Evolutionary conservation across 2,797 vertebrate genomes (phyloP).

Genomic region (Karalla daura): DNA sequence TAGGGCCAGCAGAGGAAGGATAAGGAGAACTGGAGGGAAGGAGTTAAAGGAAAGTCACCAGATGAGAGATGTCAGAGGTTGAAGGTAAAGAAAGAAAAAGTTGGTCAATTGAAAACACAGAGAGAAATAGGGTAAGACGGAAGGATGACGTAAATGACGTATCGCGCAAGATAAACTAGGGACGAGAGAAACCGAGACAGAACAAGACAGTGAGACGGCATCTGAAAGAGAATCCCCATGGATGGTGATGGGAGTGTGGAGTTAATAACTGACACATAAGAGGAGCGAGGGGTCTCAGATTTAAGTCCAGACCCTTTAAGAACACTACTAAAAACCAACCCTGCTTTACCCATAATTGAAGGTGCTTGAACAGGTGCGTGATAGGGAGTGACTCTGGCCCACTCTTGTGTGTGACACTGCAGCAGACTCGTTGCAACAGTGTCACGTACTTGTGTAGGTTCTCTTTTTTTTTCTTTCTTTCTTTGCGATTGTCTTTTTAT

Average conservation of each 20-base stretch:
- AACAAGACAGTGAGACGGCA: constrained; percentile 30
- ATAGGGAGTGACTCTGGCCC: constrained; percentile 13
- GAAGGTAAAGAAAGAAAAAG: background rate
- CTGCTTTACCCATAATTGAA: constrained; percentile 17
- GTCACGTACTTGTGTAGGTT: constrained; percentile 17
- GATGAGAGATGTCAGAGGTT: too few relatives aligned
- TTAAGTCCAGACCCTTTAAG: constrained; percentile 31
- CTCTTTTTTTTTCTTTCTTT: constrained; percentile 20
- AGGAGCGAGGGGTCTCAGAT: constrained; percentile 43
- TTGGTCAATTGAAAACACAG: constrained; percentile 38
- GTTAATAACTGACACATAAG: constrained; percentile 58
- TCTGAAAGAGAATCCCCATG: constrained; percentile 32
- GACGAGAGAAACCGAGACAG: constrained; percentile 25
- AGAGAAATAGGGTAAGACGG: background rate
- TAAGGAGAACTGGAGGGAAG: constrained; percentile 23
- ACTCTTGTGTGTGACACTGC: constrained; percentile 26
- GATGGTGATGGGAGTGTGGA: constrained; percentile 27
- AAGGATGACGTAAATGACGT: constrained; percentile 41
- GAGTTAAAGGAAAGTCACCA: constrained; percentile 26
- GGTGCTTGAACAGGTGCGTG: constrained; percentile 33
- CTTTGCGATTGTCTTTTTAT: constrained; percentile 64
- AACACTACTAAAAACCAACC: constrained; percentile 23
- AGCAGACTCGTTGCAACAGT: constrained; percentile 37
- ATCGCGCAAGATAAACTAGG: constrained; percentile 37
- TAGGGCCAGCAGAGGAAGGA: constrained; percentile 33